Percentiles rank a stretch among this genome's conserved stretches.
These are phyloP conservation scores for Halcyon leucocephala DNA, from an alignment of 2,797 vertebrate genomes.

Conservation along the genomic window DNA sequence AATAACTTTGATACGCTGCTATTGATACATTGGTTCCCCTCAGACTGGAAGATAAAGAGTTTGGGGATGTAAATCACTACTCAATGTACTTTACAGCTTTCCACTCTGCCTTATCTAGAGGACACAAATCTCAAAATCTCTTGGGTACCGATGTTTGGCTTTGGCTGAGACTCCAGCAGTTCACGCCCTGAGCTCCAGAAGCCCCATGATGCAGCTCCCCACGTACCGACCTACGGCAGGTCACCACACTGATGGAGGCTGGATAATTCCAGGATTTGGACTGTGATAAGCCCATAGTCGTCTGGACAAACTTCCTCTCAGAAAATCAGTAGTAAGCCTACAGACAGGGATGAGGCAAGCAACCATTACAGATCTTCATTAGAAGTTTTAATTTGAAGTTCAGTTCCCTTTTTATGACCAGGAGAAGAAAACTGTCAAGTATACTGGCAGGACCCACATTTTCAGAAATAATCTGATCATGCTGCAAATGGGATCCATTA, in stretches of 20 bases:
- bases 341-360: background rate
- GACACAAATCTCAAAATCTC: accelerated
- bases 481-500: background rate
- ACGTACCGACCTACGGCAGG: background rate
- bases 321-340: background rate
- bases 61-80: background rate
- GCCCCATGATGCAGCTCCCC: background rate
- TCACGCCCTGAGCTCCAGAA: background rate
- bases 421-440: background rate
- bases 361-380: background rate
- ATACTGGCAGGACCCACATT: background rate
- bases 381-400: background rate
- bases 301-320: background rate
- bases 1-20: background rate
- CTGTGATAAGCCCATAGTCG: background rate
- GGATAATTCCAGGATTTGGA: background rate
- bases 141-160: accelerated
- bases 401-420: background rate
- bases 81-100: background rate
- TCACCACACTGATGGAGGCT: background rate
- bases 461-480: background rate
- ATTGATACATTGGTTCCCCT: background rate
- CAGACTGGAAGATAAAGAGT: background rate
- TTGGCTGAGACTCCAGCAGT: background rate
- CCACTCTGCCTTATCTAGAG: background rate